Conservation (phyloP, 2,797 vertebrate genomes). For the Diglossa cyanea region DNA sequence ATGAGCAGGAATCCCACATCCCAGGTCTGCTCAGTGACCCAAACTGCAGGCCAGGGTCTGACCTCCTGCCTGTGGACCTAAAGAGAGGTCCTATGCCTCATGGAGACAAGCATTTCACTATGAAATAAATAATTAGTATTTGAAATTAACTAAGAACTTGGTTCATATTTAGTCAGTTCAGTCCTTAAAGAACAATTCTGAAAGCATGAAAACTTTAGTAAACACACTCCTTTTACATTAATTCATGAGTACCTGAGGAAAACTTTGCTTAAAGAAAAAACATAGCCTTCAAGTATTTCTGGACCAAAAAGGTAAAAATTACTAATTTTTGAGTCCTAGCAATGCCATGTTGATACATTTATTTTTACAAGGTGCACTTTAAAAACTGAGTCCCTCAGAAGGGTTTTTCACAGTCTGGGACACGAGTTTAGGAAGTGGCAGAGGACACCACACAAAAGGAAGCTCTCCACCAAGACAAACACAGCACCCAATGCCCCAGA, state of each 20-base stretch:
- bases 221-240: not conserved
- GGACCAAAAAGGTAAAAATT: not conserved
- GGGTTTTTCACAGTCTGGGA: not conserved
- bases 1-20: not conserved
- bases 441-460: not conserved
- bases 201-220: not conserved
- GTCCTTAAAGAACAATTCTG: not conserved
- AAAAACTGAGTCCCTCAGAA: not conserved
- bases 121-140: not conserved
- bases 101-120: not conserved
- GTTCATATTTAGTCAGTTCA: not conserved
- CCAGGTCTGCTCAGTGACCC: not conserved
- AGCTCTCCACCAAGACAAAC: not conserved
- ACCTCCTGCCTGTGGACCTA: not conserved
- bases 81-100: not conserved
- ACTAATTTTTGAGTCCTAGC: not conserved
- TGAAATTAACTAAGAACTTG: not conserved
- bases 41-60: not conserved
- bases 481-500: not conserved
- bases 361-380: not conserved
- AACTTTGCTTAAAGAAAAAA: not conserved
- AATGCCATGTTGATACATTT: not conserved
- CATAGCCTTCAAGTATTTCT: not conserved
- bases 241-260: not conserved
- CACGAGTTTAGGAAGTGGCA: not conserved